Percentiles rank a stretch among this genome's conserved stretches.
phyloP scores from a whole-genome alignment of 2,113 vertebrate genomes.

The Microcebus murinus region DNA sequence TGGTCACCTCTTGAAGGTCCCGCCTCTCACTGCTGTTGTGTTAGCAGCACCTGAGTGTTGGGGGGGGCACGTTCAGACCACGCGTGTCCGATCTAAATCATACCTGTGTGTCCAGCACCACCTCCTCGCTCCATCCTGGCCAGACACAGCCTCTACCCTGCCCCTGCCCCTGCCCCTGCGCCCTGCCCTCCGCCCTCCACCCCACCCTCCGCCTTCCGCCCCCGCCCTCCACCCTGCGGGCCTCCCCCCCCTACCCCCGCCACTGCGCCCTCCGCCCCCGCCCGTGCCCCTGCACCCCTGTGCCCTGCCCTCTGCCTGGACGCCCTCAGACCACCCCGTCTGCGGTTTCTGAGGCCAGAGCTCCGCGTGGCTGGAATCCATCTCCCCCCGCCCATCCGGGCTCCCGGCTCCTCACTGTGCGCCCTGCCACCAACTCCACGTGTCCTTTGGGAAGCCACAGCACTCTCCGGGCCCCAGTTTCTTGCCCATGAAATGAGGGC shows the following conservation, averaged over 20 bases:
- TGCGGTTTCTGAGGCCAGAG: not conserved
- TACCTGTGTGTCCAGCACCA: too few relatives aligned
- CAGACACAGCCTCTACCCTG: not conserved
- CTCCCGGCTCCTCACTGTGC: not conserved
- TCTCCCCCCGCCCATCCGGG: not conserved
- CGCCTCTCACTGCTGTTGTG: not conserved
- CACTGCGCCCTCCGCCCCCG: not conserved
- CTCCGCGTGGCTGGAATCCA: not conserved
- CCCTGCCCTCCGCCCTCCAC: not conserved
- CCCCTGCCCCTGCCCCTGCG: too few relatives aligned
- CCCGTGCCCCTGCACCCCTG: too few relatives aligned
- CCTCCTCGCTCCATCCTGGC: not conserved
- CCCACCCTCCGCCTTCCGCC: not conserved
- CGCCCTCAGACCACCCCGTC: too few relatives aligned
- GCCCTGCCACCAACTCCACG: not conserved
- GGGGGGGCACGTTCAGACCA: not conserved
- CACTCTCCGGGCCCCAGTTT: too few relatives aligned
- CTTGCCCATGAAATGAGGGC: not conserved
- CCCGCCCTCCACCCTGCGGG: too few relatives aligned
- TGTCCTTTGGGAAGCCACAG: not conserved
- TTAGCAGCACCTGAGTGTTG: not conserved
- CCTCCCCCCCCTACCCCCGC: not conserved
- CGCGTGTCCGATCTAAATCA: not conserved
- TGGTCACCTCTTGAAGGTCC: not conserved
- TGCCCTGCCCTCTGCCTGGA: not conserved